A percentile compares a stretch with the other conserved stretches of the same genome.
phyloP scores from a whole-genome alignment of 2,797 vertebrate species.

The Austrolebias charrua region DNA sequence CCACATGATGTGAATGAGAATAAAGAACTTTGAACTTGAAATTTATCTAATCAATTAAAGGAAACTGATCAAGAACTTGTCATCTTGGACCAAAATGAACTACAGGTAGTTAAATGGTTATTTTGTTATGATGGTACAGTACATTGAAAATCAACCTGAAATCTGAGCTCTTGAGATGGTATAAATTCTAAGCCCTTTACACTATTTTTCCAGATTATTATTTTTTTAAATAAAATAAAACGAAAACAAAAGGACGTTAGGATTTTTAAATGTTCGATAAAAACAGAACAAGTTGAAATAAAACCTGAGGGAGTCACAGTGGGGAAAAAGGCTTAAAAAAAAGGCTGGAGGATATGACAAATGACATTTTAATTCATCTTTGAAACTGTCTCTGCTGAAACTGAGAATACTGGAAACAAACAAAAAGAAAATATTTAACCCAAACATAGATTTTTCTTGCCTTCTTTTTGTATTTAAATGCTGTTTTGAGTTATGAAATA shows the following conservation, averaged over 20 bases:
- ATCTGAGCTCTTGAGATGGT: too few relatives aligned
- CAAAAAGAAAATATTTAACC: too few relatives aligned
- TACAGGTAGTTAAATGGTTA: too few relatives aligned
- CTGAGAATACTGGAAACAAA: too few relatives aligned
- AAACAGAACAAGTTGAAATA: background rate
- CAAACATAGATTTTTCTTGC: slow-evolving; percentile 15
- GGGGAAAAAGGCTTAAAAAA: background rate
- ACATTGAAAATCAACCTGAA: background rate
- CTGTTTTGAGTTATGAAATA: slow-evolving; percentile 56
- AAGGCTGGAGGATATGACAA: slow-evolving; percentile 8
- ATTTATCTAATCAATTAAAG: background rate
- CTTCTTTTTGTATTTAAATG: slow-evolving; percentile 35
- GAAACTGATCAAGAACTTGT: background rate
- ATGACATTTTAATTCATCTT: slow-evolving; percentile 18
- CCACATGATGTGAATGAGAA: too few relatives aligned
- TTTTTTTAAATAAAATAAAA: too few relatives aligned
- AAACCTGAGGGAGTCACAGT: slow-evolving; percentile 2
- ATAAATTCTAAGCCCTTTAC: too few relatives aligned
- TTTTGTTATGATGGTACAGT: too few relatives aligned
- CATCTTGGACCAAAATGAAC: too few relatives aligned
- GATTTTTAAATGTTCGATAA: background rate
- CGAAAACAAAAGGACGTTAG: too few relatives aligned
- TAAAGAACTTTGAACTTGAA: too few relatives aligned
- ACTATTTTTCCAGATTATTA: too few relatives aligned
- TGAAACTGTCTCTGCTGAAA: background rate